Evolutionary conservation across 2,888 invertebrate species (phyloP).

Genomic region (Oegoconia quadripuncta): DNA sequence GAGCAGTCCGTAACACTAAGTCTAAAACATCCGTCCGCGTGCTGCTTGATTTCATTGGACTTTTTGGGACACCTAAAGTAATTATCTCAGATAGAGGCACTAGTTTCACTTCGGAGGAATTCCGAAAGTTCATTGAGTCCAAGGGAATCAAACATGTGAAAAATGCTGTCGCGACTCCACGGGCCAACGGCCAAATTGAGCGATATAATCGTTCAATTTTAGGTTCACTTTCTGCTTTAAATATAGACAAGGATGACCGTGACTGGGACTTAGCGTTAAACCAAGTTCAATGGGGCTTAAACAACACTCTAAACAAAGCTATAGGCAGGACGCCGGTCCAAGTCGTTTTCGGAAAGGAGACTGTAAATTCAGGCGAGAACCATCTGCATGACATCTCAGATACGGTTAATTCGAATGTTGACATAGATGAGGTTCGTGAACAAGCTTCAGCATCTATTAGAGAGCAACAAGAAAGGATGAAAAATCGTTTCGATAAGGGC

Average conservation of each 20-base stretch:
- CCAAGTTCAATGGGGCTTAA: slow-evolving; percentile 12
- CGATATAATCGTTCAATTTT: slow-evolving; percentile 7
- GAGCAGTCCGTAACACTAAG: background rate
- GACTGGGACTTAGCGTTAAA: slow-evolving; percentile 8
- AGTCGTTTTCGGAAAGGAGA: slow-evolving; percentile 4
- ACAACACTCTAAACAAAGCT: slow-evolving; percentile 9
- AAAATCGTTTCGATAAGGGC: no score
- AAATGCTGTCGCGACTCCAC: slow-evolving; percentile 24
- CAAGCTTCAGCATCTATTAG: background rate
- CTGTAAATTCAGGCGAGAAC: background rate
- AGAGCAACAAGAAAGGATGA: background rate
- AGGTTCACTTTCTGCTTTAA: background rate
- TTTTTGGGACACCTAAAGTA: background rate
- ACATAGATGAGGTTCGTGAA: background rate
- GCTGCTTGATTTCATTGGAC: background rate
- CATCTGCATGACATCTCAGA: slow-evolving; percentile 2
- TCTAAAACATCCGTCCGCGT: background rate
- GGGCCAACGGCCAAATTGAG: slow-evolving; percentile 31
- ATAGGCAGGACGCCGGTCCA: slow-evolving; percentile 5
- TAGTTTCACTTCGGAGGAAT: background rate
- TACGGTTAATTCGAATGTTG: background rate
- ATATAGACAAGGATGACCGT: background rate
- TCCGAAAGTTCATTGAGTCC: background rate
- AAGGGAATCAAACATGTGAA: slow-evolving; percentile 18
- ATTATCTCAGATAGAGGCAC: background rate